Conservation (phyloP, 2,797 vertebrate genomes). For the Bovichtus variegatus region DNA sequence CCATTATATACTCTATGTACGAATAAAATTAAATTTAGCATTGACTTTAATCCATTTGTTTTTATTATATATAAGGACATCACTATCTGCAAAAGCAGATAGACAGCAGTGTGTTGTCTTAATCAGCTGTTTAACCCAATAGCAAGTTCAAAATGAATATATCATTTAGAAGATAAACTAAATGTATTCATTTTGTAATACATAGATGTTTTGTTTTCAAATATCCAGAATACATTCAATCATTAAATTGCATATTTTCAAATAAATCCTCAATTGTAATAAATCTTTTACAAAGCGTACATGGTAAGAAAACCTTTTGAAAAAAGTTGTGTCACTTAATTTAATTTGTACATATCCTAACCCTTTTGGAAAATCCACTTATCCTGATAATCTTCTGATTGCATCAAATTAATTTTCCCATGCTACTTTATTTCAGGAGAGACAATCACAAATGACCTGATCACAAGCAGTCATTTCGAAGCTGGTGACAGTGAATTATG, state of each 20-base stretch:
- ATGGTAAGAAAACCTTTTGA: background rate
- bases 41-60: background rate
- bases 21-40: background rate
- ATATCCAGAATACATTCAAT: background rate
- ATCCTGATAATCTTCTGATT: background rate
- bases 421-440: background rate
- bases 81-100: background rate
- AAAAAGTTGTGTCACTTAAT: background rate
- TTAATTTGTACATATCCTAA: background rate
- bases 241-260: background rate
- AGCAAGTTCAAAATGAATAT: background rate
- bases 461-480: background rate
- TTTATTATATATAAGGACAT: background rate
- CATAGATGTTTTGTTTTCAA: background rate
- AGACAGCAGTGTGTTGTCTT: background rate
- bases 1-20: background rate
- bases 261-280: slow-evolving; percentile 5
- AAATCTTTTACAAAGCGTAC: background rate
- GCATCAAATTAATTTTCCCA: background rate
- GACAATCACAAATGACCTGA: background rate
- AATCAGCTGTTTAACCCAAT: background rate
- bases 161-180: background rate
- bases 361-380: background rate
- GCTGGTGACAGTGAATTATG: background rate
- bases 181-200: background rate